These are phyloP conservation scores for Rhopalosiphum maidis DNA, from an alignment of 1,140 invertebrate species.

Conservation along the genomic window DNA sequence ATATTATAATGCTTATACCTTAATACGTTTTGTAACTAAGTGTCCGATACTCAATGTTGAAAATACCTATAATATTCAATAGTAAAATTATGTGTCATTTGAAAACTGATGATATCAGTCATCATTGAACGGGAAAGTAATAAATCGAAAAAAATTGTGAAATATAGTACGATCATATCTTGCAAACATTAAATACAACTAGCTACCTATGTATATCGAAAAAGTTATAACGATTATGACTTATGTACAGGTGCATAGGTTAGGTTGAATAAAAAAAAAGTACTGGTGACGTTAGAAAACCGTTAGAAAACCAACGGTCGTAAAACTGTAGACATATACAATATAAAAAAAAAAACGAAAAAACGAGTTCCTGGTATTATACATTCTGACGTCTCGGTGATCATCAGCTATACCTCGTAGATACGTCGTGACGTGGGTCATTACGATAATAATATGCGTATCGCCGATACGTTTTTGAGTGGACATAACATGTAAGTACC, in stretches of 20 bases:
- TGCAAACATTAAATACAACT: not conserved
- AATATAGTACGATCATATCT: not conserved
- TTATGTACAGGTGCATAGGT: not conserved
- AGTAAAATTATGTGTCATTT: not conserved
- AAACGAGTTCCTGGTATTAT: not conserved
- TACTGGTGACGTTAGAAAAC: slow-evolving; percentile 13
- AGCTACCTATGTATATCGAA: not conserved
- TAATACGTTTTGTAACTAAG: not conserved
- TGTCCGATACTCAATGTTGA: not conserved
- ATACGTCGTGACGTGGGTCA: not conserved
- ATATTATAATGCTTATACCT: not conserved
- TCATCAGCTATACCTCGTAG: not conserved
- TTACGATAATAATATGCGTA: not conserved
- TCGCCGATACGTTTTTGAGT: not conserved
- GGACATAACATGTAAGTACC: not conserved
- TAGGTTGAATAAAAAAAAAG: not conserved
- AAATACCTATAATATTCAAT: not conserved
- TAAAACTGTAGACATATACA: not conserved
- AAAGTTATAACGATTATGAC: not conserved
- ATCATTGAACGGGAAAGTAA: not conserved
- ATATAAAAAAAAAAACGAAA: not conserved
- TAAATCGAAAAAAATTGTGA: not conserved
- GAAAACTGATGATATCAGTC: not conserved
- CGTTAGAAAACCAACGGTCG: not conserved
- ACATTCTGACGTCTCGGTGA: not conserved